These are phyloP conservation scores for Formicarius rufipectus DNA, from an alignment of 2,113 vertebrate genomes.

Conservation along the genomic window DNA sequence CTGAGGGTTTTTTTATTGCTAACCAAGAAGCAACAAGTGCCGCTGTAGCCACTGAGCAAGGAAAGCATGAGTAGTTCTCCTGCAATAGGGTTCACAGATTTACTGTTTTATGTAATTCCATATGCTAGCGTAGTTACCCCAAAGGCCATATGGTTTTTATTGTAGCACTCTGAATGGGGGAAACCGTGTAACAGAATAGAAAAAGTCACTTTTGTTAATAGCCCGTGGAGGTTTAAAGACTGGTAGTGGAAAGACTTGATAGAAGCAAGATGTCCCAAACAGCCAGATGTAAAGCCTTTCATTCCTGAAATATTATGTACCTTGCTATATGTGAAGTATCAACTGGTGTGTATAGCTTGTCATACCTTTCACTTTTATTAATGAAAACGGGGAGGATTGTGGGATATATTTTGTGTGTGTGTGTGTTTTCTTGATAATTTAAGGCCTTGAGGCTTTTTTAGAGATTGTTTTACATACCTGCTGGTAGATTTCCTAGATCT, in stretches of 20 bases:
- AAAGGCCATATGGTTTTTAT: background rate
- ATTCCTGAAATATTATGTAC: background rate
- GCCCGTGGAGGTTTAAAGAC: rapidly evolving
- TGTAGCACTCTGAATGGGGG: background rate
- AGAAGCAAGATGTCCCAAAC: rapidly evolving
- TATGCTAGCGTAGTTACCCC: background rate
- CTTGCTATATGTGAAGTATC: background rate
- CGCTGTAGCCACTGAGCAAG: background rate
- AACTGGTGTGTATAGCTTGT: background rate
- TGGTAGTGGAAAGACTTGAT: background rate
- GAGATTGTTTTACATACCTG: background rate
- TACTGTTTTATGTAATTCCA: background rate
- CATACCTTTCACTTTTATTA: background rate
- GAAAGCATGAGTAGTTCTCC: background rate
- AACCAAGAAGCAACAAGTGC: conserved; percentile 3
- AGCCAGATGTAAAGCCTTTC: background rate
- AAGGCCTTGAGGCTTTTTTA: background rate
- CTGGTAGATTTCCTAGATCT: background rate
- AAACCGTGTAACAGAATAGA: background rate
- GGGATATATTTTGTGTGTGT: background rate
- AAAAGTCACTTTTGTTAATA: background rate
- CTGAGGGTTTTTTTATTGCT: background rate
- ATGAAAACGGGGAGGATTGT: background rate
- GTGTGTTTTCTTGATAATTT: background rate
- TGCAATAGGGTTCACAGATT: background rate